Conservation (phyloP, 2,113 vertebrate species). For the Alectura lathami region DNA sequence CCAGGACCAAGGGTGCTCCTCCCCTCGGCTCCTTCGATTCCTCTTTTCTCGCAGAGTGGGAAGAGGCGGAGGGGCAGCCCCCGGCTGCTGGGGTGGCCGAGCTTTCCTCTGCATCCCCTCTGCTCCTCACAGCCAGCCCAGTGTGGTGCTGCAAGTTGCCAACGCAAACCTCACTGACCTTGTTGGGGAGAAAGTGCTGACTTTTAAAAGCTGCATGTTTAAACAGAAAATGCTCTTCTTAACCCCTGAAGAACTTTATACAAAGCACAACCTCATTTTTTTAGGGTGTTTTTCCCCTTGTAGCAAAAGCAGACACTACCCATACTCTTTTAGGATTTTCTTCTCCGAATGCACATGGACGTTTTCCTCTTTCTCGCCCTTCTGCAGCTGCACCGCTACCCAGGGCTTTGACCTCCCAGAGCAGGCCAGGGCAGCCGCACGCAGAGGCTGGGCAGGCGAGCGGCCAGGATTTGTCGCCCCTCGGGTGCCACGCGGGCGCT, state of each 20-base stretch:
- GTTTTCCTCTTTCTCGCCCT: not conserved
- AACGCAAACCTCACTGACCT: not conserved
- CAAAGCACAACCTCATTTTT: not conserved
- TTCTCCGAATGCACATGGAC: not conserved
- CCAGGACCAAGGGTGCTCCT: not conserved
- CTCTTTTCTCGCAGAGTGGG: not conserved
- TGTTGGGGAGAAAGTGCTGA: not conserved
- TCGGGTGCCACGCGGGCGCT: rapidly evolving
- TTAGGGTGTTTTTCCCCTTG: rapidly evolving
- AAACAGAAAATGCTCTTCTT: not conserved
- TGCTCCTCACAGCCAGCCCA: not conserved
- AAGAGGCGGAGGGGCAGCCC: not conserved
- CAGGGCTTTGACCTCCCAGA: not conserved
- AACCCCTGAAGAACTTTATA: not conserved
- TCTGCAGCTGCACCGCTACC: not conserved
- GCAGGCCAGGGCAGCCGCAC: not conserved
- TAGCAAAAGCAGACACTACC: not conserved
- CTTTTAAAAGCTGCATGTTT: not conserved
- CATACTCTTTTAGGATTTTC: not conserved
- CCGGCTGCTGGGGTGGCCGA: not conserved
- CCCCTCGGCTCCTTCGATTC: not conserved
- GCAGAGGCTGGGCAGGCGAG: not conserved
- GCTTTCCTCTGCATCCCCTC: not conserved
- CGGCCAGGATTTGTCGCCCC: not conserved
- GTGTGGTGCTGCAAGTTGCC: not conserved